Conservation (phyloP, 1,140 invertebrate genomes). For the Ceratina japonica region DNA sequence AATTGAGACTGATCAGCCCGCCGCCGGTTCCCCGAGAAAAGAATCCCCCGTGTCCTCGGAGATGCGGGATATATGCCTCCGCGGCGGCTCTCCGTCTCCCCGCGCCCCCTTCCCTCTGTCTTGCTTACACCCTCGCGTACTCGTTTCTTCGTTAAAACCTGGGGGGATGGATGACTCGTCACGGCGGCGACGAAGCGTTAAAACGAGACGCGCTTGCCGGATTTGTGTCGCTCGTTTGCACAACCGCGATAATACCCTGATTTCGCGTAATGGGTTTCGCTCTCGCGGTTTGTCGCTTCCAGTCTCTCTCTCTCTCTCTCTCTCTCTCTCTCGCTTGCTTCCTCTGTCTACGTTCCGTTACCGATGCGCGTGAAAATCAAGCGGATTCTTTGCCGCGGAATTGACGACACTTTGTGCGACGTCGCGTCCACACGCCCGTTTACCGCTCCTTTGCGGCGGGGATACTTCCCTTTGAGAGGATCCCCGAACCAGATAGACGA, state of each 20-base stretch:
- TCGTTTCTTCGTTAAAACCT: background rate
- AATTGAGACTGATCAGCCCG: constrained; percentile 52
- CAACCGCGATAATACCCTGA: constrained; percentile 37
- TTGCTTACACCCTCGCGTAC: background rate
- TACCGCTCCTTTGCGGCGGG: background rate
- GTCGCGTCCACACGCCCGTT: background rate
- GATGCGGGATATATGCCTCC: background rate
- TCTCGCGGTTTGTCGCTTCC: constrained; percentile 11
- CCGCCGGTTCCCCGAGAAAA: constrained; percentile 7
- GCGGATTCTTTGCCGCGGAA: background rate
- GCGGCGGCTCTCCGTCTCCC: background rate
- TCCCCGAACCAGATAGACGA: background rate
- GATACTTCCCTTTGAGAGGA: background rate
- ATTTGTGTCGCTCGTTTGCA: constrained; percentile 44
- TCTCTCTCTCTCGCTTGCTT: no score
- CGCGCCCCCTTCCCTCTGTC: background rate
- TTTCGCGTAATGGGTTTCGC: constrained; percentile 35
- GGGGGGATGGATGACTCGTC: constrained; percentile 27
- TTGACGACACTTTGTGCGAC: background rate
- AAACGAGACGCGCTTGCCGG: constrained; percentile 39
- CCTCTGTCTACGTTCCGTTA: no score
- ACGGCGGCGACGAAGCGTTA: constrained; percentile 42
- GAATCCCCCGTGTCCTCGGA: constrained; percentile 13
- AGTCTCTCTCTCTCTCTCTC: constrained; percentile 14
- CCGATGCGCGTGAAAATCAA: background rate